phyloP scores from a whole-genome alignment of 1,140 invertebrate genomes.

The Marisa cornuarietis region DNA sequence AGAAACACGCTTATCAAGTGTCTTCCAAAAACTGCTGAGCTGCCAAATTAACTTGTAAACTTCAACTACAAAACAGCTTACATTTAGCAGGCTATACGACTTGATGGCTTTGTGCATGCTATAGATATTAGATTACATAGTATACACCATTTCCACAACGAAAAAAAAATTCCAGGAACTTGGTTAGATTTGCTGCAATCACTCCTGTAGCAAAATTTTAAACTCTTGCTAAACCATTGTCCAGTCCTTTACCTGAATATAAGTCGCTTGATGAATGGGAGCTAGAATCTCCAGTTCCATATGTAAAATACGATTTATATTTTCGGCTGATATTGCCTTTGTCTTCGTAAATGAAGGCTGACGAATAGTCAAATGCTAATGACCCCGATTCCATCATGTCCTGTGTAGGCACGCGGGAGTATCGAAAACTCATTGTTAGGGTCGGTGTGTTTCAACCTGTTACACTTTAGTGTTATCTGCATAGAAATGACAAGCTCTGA shows the following conservation, averaged over 20 bases:
- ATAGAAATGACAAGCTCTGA: background rate
- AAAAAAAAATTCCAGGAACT: too few species aligned
- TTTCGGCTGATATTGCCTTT: background rate
- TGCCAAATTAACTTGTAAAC: too few species aligned
- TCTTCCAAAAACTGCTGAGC: too few species aligned
- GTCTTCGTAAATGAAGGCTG: conserved; percentile 19
- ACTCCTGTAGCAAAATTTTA: too few species aligned
- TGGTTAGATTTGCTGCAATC: too few species aligned
- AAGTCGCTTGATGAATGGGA: background rate
- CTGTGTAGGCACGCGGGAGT: conserved; percentile 16
- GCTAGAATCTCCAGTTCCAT: conserved; percentile 5
- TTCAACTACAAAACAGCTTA: too few species aligned
- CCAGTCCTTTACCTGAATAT: background rate
- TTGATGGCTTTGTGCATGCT: too few species aligned
- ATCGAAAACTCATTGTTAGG: conserved; percentile 15
- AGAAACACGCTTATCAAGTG: too few species aligned
- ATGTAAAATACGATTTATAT: conserved; percentile 29
- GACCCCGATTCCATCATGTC: conserved; percentile 15
- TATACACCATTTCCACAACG: too few species aligned
- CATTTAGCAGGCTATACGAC: too few species aligned
- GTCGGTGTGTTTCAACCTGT: background rate
- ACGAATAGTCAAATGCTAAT: conserved; percentile 27
- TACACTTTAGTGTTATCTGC: background rate
- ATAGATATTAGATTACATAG: too few species aligned
- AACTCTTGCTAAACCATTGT: too few species aligned